Conservation (phyloP, 1,140 invertebrate species). For the Colletes gigas region DNA sequence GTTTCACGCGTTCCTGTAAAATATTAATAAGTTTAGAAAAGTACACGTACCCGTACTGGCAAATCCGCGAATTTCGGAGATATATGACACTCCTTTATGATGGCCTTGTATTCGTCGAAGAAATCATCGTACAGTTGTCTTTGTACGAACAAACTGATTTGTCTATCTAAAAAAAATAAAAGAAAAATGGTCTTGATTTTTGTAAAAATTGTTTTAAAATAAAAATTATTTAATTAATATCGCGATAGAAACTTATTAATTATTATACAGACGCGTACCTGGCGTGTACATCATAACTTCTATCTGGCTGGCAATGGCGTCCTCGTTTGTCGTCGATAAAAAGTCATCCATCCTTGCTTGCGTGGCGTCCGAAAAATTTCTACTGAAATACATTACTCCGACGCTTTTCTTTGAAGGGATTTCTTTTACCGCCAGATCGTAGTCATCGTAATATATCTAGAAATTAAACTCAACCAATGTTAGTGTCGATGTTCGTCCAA, state of each 20-base stretch:
- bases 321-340: constrained; percentile 74
- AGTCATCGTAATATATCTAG: constrained; percentile 81
- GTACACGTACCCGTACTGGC: constrained; percentile 79
- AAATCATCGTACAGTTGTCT: constrained; percentile 85
- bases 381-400: constrained; percentile 87
- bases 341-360: constrained; percentile 80
- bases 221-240: no score
- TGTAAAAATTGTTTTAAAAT: background rate
- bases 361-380: constrained; percentile 88
- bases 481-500: background rate
- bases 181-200: background rate
- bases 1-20: background rate
- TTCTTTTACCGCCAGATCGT: constrained; percentile 82
- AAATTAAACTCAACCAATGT: background rate
- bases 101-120: constrained; percentile 81
- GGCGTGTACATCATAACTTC: constrained; percentile 87
- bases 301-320: constrained; percentile 83
- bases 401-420: constrained; percentile 84
- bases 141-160: constrained; percentile 86
- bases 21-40: background rate
- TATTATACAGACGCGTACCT: constrained; percentile 75
- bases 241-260: background rate
- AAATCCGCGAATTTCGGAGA: constrained; percentile 81
- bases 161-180: constrained; percentile 83
- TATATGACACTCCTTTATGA: constrained; percentile 84